phyloP scores from a whole-genome alignment of 92 coral and sea anemone genomes.

The Palythoa heliodiscus region DNA sequence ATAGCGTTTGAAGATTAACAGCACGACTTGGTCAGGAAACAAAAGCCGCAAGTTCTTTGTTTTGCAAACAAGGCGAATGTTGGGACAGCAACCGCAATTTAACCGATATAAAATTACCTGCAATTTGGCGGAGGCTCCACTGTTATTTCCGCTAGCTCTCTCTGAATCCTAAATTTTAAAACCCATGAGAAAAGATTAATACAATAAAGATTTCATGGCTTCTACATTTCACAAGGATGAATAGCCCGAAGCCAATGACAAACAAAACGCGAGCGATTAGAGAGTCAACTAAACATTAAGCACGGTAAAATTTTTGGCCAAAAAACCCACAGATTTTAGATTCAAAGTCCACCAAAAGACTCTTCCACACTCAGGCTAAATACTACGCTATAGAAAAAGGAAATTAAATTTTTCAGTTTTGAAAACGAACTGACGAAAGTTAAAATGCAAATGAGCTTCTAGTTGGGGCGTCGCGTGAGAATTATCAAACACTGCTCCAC shows the following conservation, averaged over 20 bases:
- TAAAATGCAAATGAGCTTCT: slow-evolving; percentile 64
- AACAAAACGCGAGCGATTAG: slow-evolving; percentile 41
- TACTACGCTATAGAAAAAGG: neutral
- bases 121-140: slow-evolving; percentile 99
- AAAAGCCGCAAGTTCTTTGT: slow-evolving; percentile 71
- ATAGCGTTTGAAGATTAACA: slow-evolving; percentile 47
- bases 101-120: slow-evolving; percentile 73
- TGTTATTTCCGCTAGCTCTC: slow-evolving; percentile 96
- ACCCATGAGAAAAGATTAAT: slow-evolving; percentile 41
- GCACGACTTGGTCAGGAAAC: slow-evolving; percentile 37
- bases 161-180: slow-evolving; percentile 75
- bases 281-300: slow-evolving; percentile 13
- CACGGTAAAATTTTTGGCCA: slow-evolving; percentile 30
- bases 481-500: neutral
- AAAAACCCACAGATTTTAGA: neutral
- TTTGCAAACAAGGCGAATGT: slow-evolving; percentile 65
- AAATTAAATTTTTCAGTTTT: neutral
- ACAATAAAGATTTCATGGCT: slow-evolving; percentile 4
- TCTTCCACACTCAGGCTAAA: slow-evolving; percentile 17
- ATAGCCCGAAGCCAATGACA: slow-evolving; percentile 39
- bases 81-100: slow-evolving; percentile 51
- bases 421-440: slow-evolving; percentile 59
- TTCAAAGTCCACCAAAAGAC: slow-evolving; percentile 27
- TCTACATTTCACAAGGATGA: neutral
- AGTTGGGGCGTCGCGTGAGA: slow-evolving; percentile 49